Conservation (phyloP, 1,140 invertebrate species). For the Carcinoscorpius rotundicauda region DNA sequence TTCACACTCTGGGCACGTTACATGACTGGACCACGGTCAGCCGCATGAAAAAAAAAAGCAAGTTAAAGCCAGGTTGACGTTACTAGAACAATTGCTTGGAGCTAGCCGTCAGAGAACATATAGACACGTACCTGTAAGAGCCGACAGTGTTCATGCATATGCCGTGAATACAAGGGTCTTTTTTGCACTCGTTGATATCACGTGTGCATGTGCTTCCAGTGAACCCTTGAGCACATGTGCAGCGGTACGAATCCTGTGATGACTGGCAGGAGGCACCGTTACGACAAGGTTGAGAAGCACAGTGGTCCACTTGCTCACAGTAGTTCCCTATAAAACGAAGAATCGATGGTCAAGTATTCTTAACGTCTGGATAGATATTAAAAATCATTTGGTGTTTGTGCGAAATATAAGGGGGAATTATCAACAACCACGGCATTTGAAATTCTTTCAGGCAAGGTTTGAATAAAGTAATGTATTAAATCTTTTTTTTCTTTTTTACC, state of each 20-base stretch:
- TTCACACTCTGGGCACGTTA: no score
- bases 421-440: no score
- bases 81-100: no score
- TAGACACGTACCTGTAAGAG: background rate
- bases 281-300: slow-evolving; percentile 51
- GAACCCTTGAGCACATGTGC: slow-evolving; percentile 81
- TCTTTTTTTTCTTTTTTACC: no score
- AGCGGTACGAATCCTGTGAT: slow-evolving; percentile 70
- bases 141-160: background rate
- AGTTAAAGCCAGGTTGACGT: no score
- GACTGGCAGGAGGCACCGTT: slow-evolving; percentile 74
- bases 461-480: no score
- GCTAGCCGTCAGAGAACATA: background rate
- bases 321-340: slow-evolving; percentile 50
- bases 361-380: no score
- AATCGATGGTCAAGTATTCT: slow-evolving; percentile 16
- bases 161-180: background rate
- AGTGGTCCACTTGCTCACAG: slow-evolving; percentile 59
- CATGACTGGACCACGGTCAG: no score
- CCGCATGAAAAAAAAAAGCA: no score
- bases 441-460: no score
- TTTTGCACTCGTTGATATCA: slow-evolving; percentile 62
- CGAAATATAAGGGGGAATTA: no score
- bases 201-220: slow-evolving; percentile 75
- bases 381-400: no score